A percentile compares a stretch with the other conserved stretches of the same genome.
phyloP scores from a whole-genome alignment of 2,113 vertebrate species.

The Stomatorhinus ivindoensis region DNA sequence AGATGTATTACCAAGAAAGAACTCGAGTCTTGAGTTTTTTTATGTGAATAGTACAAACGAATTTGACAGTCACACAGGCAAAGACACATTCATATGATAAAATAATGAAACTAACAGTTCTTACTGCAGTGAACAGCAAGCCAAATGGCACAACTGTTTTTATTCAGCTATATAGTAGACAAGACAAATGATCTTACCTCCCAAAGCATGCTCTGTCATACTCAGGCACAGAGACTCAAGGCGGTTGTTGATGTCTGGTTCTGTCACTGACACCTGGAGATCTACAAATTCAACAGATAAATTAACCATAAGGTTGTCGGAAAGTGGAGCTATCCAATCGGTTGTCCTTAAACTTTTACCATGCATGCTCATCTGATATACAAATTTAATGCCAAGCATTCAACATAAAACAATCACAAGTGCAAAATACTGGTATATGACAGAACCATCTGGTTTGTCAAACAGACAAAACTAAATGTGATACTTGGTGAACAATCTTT shows the following conservation, averaged over 20 bases:
- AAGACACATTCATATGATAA: background rate
- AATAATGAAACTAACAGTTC: background rate
- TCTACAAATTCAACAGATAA: constrained; percentile 55
- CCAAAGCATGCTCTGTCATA: constrained; percentile 97
- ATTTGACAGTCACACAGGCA: background rate
- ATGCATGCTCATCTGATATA: background rate
- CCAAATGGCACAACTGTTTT: background rate
- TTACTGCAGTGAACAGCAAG: background rate
- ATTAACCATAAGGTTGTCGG: background rate
- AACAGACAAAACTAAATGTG: background rate
- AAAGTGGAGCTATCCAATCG: background rate
- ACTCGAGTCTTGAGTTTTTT: background rate
- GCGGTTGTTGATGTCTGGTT: constrained; percentile 98
- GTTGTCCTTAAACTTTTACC: background rate
- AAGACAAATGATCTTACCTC: constrained; percentile 59
- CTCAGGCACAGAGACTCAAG: constrained; percentile 97
- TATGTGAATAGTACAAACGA: background rate
- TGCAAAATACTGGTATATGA: background rate
- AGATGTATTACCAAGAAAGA: background rate
- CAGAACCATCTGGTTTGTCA: background rate
- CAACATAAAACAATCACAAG: background rate
- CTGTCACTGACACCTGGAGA: constrained; percentile 85
- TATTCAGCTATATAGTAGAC: background rate
- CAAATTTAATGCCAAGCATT: background rate
- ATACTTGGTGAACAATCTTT: background rate